Percentiles rank a stretch among this genome's conserved stretches.
Evolutionary conservation across 2,113 vertebrate genomes (phyloP).

Genomic region (Euleptes europaea): DNA sequence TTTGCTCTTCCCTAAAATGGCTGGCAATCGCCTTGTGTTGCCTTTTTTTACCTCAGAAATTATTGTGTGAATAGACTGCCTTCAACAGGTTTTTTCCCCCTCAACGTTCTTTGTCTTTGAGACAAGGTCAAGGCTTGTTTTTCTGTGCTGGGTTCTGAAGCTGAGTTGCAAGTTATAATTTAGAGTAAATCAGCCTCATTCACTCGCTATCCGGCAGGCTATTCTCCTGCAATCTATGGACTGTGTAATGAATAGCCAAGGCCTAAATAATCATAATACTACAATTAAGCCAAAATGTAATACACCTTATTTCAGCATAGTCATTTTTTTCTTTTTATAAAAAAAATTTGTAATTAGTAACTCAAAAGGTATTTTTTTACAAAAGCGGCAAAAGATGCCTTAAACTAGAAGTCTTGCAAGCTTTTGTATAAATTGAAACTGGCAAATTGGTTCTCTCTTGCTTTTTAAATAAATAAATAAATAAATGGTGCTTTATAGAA

Average conservation of each 20-base stretch:
- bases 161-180: slow-evolving; percentile 13
- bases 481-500: slow-evolving; percentile 27
- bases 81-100: neutral
- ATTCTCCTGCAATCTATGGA: neutral
- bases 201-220: neutral
- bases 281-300: slow-evolving; percentile 4
- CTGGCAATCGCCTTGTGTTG: neutral
- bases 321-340: neutral
- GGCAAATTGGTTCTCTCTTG: slow-evolving; percentile 44
- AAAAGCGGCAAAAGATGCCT: neutral
- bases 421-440: slow-evolving; percentile 30
- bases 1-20: too few relatives aligned
- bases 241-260: neutral
- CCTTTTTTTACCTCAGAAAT: neutral
- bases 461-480: slow-evolving; percentile 29
- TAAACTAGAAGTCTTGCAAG: slow-evolving; percentile 4
- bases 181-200: slow-evolving; percentile 17
- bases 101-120: neutral
- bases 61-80: neutral
- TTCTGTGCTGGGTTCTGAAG: neutral
- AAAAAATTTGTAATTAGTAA: neutral
- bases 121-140: neutral
- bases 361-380: slow-evolving; percentile 3
- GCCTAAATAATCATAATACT: slow-evolving; percentile 16
- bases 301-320: slow-evolving; percentile 33